Percentiles rank a stretch among this genome's conserved stretches.
These are phyloP conservation scores for Micropoecilia bifurca DNA, from an alignment of 2,797 vertebrate species.

Conservation along the genomic window DNA sequence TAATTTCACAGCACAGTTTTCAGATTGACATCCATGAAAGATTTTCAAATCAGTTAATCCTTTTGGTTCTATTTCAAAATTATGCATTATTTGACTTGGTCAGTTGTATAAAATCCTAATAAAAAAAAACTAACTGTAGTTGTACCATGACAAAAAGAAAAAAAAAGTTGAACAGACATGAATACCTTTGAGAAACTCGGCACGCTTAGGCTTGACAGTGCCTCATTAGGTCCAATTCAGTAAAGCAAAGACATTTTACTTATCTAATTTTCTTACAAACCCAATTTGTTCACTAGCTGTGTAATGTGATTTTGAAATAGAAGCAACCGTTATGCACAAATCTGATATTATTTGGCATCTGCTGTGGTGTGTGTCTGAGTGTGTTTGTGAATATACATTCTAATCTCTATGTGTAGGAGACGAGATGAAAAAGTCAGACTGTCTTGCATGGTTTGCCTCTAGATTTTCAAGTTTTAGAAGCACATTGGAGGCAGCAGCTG, in stretches of 20 bases:
- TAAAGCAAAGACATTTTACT: slow-evolving; percentile 2
- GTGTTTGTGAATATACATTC: not conserved
- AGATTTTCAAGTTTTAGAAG: slow-evolving; percentile 15
- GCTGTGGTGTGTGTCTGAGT: slow-evolving; percentile 1
- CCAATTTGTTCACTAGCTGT: not conserved
- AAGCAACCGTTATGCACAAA: not conserved
- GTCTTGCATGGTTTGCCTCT: slow-evolving; percentile 18
- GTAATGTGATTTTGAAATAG: not conserved
- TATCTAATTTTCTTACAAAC: not conserved
- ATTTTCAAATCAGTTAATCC: not conserved
- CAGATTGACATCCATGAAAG: not conserved
- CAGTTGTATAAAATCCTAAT: not conserved
- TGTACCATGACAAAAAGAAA: not conserved
- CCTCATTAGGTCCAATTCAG: not conserved
- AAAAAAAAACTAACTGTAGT: not conserved
- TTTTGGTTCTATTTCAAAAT: not conserved
- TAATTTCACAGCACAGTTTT: not conserved
- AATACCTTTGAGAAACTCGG: not conserved
- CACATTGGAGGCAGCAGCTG: slow-evolving; percentile 17
- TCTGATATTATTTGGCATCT: not conserved
- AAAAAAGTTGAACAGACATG: not conserved
- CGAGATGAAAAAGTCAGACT: slow-evolving; percentile 12
- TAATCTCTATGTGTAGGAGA: slow-evolving; percentile 1
- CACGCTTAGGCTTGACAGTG: not conserved
- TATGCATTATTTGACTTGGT: not conserved